A percentile compares a stretch with the other conserved stretches of the same genome.
These are phyloP conservation scores for Lordiphosa clarofinis DNA, from an alignment of 1,140 invertebrate species.

Conservation along the genomic window DNA sequence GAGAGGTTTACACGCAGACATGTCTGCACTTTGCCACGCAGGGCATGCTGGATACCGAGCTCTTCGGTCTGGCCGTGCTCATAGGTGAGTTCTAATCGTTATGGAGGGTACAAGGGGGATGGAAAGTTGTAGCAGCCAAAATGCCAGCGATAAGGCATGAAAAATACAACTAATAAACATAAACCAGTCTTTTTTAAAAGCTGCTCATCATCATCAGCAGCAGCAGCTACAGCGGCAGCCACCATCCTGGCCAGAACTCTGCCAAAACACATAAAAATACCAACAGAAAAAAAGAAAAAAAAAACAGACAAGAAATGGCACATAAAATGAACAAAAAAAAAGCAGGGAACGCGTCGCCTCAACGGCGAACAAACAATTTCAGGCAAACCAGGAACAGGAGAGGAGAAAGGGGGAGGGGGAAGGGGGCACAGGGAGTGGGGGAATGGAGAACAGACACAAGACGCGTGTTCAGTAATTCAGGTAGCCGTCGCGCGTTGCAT, in stretches of 20 bases:
- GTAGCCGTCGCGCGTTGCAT: constrained; percentile 79
- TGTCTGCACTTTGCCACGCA: constrained; percentile 87
- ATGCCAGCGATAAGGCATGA: constrained; percentile 59
- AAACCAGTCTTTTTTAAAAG: constrained; percentile 75
- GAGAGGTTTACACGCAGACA: constrained; percentile 90
- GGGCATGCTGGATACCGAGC: constrained; percentile 90
- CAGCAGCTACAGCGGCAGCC: constrained; percentile 21
- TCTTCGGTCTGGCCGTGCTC: constrained; percentile 90
- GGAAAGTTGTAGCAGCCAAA: constrained; percentile 33
- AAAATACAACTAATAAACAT: constrained; percentile 78
- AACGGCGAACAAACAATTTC: constrained; percentile 74
- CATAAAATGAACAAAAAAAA: constrained; percentile 54
- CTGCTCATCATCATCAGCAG: constrained; percentile 63
- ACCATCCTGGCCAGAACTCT: constrained; percentile 46
- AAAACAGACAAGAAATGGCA: constrained; percentile 48
- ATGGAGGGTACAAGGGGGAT: not conserved
- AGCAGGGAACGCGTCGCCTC: constrained; percentile 54
- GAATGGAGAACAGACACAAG: constrained; percentile 69
- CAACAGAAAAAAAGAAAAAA: constrained; percentile 42
- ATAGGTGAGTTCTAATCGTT: constrained; percentile 84
- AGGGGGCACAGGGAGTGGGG: constrained; percentile 11
- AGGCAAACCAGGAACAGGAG: constrained; percentile 43
- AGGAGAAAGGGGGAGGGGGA: constrained; percentile 4
- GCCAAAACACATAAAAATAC: constrained; percentile 74
- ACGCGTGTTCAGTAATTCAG: constrained; percentile 80